These are phyloP conservation scores for Peromyscus melanophrys DNA, from an alignment of 2,797 vertebrate species.

Conservation along the genomic window DNA sequence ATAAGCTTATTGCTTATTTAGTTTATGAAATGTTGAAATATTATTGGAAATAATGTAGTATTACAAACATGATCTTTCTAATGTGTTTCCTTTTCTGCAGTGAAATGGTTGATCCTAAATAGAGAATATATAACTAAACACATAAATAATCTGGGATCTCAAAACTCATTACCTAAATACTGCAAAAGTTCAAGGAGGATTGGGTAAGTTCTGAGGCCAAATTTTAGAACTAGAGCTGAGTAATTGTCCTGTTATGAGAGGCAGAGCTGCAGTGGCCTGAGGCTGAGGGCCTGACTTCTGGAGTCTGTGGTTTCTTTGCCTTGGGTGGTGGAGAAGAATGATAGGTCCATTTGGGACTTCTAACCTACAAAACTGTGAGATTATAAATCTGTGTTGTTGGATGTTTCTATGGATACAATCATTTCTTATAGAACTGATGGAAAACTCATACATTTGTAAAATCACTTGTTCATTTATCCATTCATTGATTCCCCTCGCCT, in stretches of 20 bases:
- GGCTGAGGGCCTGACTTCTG: background rate
- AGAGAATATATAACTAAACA: slow-evolving; percentile 53
- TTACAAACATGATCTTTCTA: background rate
- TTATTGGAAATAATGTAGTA: slow-evolving; percentile 6
- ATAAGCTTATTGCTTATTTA: slow-evolving; percentile 20
- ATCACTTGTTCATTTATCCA: background rate
- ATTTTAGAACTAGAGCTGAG: slow-evolving; percentile 4
- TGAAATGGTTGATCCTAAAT: background rate
- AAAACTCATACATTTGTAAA: background rate
- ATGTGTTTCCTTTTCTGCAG: background rate
- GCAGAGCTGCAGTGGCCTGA: background rate
- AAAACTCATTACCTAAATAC: slow-evolving; percentile 32
- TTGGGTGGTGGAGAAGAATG: background rate
- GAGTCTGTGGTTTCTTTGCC: background rate
- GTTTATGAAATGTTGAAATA: slow-evolving; percentile 44
- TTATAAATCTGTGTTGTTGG: background rate
- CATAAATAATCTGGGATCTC: background rate
- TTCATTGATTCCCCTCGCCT: background rate
- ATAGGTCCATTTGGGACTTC: background rate
- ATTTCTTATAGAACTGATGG: background rate
- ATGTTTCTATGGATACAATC: background rate
- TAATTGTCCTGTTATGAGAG: background rate
- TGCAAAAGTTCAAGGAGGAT: background rate
- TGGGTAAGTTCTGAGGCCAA: background rate
- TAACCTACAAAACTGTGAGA: background rate